Base-by-base conservation (phyloP, 1,140 invertebrate species). In the Globodera rostochiensis region DNA sequence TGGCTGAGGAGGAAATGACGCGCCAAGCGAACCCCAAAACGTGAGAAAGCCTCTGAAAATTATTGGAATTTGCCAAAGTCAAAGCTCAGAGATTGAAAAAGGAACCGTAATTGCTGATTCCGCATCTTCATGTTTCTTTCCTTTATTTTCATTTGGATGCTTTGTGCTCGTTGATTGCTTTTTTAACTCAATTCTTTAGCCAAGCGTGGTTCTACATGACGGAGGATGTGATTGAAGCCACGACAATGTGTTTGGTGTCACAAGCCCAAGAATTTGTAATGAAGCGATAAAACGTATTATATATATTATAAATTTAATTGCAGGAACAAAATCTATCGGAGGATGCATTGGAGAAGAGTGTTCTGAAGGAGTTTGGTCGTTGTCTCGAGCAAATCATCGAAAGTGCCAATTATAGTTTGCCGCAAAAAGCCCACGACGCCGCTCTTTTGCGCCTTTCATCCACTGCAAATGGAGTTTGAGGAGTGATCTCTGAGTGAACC, bases 291-390 rank as follows among this genome's bases (percentile, higher is more conserved):
- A 64, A 15, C 21, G 92, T 85, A 73, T 69, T 79, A 87, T 80
- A n/a, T 19, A 25, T 70, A 15, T 6, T 57, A 6, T 79, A n/a
- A 36, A 45, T 80, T 80, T 19, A 15, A 79, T 74, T 67, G 50
- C 71, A 85, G 80, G 79, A 79, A 70, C 74, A 57, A 36, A 57
- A 11, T 46, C 47, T 80, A 15, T 70, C 73, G n/a, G 82, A 93
- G 9, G 94, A 93, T 82, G 93, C 94, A 86, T 93, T 94, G n/a
- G 94, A 97, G 88, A 91, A 93, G 84, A 92, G 94, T 86, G 94
- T 98, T 82, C 93, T 98, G 71, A 94, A 96, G 90, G 96, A 98
- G 91, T 97, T 98, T 91, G 95, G 95, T 15, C 92, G 95, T 81
- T 98, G 96, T 90, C 92, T 98, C 1, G 88, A 94, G 83, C 94